A percentile compares a stretch with the other conserved stretches of the same genome.
phyloP scores from a whole-genome alignment of 2,113 vertebrate species.

The Heloderma charlesbogerti region DNA sequence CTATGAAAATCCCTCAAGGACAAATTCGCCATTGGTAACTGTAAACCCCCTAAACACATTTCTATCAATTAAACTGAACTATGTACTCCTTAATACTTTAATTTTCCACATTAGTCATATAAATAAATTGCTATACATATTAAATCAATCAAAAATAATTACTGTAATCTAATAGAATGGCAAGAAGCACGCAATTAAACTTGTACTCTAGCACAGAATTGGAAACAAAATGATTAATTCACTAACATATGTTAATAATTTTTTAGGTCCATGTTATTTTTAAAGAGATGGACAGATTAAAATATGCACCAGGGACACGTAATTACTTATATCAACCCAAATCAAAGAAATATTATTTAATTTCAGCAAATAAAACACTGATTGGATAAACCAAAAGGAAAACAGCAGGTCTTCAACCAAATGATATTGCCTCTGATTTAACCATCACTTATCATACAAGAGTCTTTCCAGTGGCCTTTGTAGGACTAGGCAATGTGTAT shows the following conservation, averaged over 20 bases:
- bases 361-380: slow-evolving; percentile 20
- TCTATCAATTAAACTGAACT: slow-evolving; percentile 53
- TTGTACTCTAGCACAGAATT: slow-evolving; percentile 57
- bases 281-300: slow-evolving; percentile 52
- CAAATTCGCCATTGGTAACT: slow-evolving; percentile 53
- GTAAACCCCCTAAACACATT: slow-evolving; percentile 47
- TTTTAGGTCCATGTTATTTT: slow-evolving; percentile 22
- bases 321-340: slow-evolving; percentile 38
- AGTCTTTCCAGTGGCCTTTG: slow-evolving; percentile 1
- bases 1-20: slow-evolving; percentile 36
- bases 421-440: not conserved
- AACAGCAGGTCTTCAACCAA: slow-evolving; percentile 25
- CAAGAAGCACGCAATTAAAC: slow-evolving; percentile 55
- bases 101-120: slow-evolving; percentile 62
- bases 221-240: slow-evolving; percentile 63
- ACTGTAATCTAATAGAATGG: slow-evolving; percentile 65
- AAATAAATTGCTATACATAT: slow-evolving; percentile 60
- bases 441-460: accelerated
- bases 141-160: slow-evolving; percentile 69
- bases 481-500: slow-evolving; percentile 11
- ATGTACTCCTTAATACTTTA: slow-evolving; percentile 55
- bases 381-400: slow-evolving; percentile 23
- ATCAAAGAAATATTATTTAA: slow-evolving; percentile 33
- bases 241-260: slow-evolving; percentile 53
- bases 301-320: slow-evolving; percentile 23